Conservation (phyloP, 37 sponge, comb jelly and placozoan genomes). For the Theonella swinhoei region DNA sequence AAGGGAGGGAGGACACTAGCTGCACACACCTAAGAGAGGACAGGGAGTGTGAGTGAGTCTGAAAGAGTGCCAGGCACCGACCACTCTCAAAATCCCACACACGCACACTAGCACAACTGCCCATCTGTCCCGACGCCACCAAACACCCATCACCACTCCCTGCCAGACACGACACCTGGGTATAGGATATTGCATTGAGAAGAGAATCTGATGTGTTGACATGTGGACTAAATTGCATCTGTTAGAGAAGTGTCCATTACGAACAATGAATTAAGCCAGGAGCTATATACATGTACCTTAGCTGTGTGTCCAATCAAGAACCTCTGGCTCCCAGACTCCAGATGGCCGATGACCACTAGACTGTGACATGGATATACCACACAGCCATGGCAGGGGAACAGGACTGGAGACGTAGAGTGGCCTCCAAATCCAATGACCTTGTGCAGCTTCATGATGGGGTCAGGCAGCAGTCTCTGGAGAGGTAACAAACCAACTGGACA, state of each 20-base stretch:
- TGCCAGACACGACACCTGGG: constrained; percentile 71
- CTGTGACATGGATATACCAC: constrained; percentile 80
- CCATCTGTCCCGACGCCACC: constrained; percentile 80
- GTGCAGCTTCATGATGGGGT: constrained; percentile 71
- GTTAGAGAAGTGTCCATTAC: too few relatives aligned
- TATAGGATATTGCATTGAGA: too few relatives aligned
- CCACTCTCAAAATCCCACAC: constrained; percentile 65
- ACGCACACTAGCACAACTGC: constrained; percentile 66
- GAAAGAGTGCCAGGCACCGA: constrained; percentile 75
- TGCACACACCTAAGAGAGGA: constrained; percentile 59
- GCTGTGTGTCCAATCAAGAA: constrained; percentile 88
- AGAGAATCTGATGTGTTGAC: too few relatives aligned
- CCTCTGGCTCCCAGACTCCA: constrained; percentile 57
- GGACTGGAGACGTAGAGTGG: constrained; percentile 20
- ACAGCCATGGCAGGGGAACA: constrained; percentile 59
- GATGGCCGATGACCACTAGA: constrained; percentile 73
- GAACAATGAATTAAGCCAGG: too few relatives aligned
- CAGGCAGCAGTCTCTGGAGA: constrained; percentile 54
- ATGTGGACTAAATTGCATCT: too few relatives aligned
- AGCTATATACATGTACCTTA: too few relatives aligned
- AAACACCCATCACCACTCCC: constrained; percentile 44
- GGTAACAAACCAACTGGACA: too few relatives aligned
- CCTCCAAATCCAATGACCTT: constrained; percentile 78
- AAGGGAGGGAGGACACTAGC: not conserved
- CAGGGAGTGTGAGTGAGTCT: constrained; percentile 58